These are phyloP conservation scores for Biston stratarius DNA, from an alignment of 2,888 invertebrate genomes.

Conservation along the genomic window DNA sequence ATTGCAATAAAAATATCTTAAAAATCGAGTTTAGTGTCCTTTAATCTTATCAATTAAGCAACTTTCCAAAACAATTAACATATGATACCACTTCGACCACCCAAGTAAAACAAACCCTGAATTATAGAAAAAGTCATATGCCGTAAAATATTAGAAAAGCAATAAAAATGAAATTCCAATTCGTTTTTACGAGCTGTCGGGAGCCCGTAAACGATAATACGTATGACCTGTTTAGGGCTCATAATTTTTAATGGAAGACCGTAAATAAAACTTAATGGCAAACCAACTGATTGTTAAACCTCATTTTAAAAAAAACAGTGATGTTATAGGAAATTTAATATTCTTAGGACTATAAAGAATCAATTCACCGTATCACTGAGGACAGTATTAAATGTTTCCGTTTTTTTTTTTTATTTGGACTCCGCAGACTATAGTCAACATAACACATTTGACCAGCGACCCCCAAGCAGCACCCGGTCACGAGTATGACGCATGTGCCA, in stretches of 20 bases:
- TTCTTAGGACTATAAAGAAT: background rate
- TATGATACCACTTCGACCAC: constrained; percentile 16
- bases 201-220: constrained; percentile 19
- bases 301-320: background rate
- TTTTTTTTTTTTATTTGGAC: too few species aligned
- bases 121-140: constrained; percentile 43
- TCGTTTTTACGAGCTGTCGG: constrained; percentile 24
- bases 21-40: background rate
- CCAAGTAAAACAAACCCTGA: constrained; percentile 40
- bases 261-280: constrained; percentile 18
- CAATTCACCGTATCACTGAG: too few species aligned
- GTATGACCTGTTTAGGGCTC: constrained; percentile 16
- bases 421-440: too few species aligned
- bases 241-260: constrained; percentile 10
- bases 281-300: constrained; percentile 6
- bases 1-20: background rate
- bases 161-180: constrained; percentile 30
- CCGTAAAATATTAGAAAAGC: constrained; percentile 17
- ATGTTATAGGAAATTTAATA: background rate
- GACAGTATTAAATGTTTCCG: too few species aligned
- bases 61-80: constrained; percentile 21
- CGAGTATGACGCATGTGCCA: too few species aligned
- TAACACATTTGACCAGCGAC: too few species aligned
- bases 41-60: background rate
- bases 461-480: too few species aligned